Conservation (phyloP, 2,888 invertebrate species). For the Diplolepis rosae region DNA sequence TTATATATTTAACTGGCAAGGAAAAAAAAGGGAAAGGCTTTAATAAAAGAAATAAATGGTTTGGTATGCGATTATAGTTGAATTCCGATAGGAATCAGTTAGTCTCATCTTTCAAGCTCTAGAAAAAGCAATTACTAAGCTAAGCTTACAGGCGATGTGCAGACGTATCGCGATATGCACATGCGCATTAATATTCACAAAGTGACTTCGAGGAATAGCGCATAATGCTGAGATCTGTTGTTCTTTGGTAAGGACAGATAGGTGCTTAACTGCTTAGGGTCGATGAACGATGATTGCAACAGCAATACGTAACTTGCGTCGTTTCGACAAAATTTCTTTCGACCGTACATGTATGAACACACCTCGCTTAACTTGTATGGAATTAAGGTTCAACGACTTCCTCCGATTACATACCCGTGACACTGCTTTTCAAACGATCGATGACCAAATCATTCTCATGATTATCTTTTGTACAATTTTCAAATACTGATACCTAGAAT, state of each 20-base stretch:
- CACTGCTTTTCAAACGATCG: constrained; percentile 33
- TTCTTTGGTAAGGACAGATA: constrained; percentile 24
- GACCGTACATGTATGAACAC: constrained; percentile 21
- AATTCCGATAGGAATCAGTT: background rate
- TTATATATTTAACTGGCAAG: too few species aligned
- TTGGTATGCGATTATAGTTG: too few species aligned
- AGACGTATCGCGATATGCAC: constrained; percentile 12
- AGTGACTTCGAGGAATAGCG: constrained; percentile 15
- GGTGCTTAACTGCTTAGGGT: constrained; percentile 25
- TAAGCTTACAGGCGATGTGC: background rate
- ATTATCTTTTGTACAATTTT: constrained; percentile 23
- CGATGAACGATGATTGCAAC: constrained; percentile 40
- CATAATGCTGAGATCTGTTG: constrained; percentile 25
- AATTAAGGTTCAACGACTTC: constrained; percentile 66
- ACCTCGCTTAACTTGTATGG: constrained; percentile 25
- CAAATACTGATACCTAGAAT: constrained; percentile 20
- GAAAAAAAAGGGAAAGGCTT: too few species aligned
- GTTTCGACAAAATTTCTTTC: constrained; percentile 48
- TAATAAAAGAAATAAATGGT: too few species aligned
- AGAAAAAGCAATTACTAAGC: background rate
- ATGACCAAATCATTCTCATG: constrained; percentile 21
- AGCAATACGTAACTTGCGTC: constrained; percentile 47
- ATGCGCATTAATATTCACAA: background rate
- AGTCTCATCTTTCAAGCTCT: background rate
- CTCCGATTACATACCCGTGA: constrained; percentile 64